Base-by-base conservation (phyloP, 2,797 vertebrate genomes). In the Remorina albescens region DNA sequence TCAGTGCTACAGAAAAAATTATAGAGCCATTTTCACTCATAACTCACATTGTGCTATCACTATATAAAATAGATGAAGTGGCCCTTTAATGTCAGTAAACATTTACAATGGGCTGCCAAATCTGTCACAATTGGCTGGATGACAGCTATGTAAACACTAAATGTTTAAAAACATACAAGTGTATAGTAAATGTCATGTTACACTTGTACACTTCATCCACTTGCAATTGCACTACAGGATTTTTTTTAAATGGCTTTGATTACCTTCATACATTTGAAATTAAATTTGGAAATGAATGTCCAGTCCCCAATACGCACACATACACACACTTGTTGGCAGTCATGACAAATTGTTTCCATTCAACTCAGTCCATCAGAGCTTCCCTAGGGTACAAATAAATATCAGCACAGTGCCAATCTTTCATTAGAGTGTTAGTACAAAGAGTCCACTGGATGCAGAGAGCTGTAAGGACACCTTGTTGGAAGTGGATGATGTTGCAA, bases 281-380 rank as follows among this genome's bases (percentile, higher is more conserved):
- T n/a, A n/a, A n/a, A n/a, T n/a, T n/a, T n/a, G n/a, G n/a, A n/a
- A n/a, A n/a, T n/a, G n/a, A n/a, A n/a, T n/a, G n/a, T n/a, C n/a
- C n/a, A n/a, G 21, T 39, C 4, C 44, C 51, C 2, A 6, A 36
- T 39, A n/a, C n/a, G n/a, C n/a, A 16, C 9, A 23, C 8, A 37
- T 1, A 67, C 23, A 54, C 18, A 5, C 2, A 46, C 16, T 36
- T 30, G 26, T 55, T 74, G 60, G 63, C n/a, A n/a, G n/a, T n/a
- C n/a, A n/a, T n/a, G n/a, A n/a, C 59, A 71, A 58, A 1, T 54
- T 23, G 18, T 49, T 16, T 54, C 58, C 3, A 4, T 74, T 66
- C 21, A 80, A n/a, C 16, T 50, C 51, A 16, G 34, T 49, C 36
- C 11, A 66, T 74, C 44, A 56, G 62, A 65, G 66, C 32, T 54